These are phyloP conservation scores for Pelecanoides urinatrix DNA, from an alignment of 2,113 vertebrate genomes.

Conservation along the genomic window DNA sequence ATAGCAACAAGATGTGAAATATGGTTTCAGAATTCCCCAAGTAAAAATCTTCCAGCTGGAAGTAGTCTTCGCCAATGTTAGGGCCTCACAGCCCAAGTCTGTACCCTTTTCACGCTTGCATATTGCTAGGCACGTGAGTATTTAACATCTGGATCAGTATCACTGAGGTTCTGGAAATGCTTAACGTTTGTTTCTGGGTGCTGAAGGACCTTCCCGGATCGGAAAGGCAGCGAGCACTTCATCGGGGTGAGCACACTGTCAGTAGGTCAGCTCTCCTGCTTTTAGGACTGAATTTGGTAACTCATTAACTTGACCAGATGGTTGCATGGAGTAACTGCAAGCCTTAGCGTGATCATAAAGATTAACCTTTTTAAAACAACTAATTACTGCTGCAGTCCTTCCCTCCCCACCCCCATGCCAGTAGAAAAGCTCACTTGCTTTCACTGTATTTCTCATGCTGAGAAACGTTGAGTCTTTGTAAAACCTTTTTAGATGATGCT, in stretches of 20 bases:
- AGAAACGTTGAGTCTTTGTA: neutral
- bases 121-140: rapidly evolving
- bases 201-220: neutral
- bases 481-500: neutral
- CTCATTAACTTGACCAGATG: rapidly evolving
- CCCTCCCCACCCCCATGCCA: neutral
- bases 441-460: neutral
- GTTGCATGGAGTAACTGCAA: neutral
- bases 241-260: rapidly evolving
- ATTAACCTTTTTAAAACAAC: neutral
- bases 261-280: neutral
- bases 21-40: rapidly evolving
- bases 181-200: rapidly evolving
- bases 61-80: rapidly evolving
- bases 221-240: neutral
- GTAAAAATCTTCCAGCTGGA: neutral
- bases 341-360: neutral
- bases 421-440: neutral
- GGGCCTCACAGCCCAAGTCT: neutral
- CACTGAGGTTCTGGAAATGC: neutral
- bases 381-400: neutral
- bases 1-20: rapidly evolving
- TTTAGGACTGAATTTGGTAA: neutral
- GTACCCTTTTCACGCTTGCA: rapidly evolving
- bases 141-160: rapidly evolving